Evolutionary conservation across 2,797 vertebrate genomes (phyloP), one percentile per base, ranked within the genome.

Genomic region (Crocidura indochinensis): DNA sequence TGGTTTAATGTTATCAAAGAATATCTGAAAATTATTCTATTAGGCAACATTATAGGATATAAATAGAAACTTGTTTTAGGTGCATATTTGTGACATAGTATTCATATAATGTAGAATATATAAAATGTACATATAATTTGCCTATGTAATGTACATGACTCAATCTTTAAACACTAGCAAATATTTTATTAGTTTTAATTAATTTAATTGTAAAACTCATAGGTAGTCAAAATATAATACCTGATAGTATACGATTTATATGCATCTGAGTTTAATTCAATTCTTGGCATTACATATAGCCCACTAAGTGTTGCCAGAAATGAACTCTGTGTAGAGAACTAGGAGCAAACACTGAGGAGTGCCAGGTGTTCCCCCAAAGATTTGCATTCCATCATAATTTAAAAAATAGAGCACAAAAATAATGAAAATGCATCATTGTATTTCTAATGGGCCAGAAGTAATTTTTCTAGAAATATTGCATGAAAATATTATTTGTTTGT

Each of bases 151-250:
- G 1, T 79, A 69, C 29, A 76, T 77, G 5, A 73, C 31, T 15
- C 12, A 94, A 46, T 65, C 56, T 17, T 10, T 1, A 10, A 83
- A 84, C 6, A 83, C 8, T 38, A 15, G 78, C 44, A 26, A 81
- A 64, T 87, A 29, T 47, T 87, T 90, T 91, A 3, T 0, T 5
- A 88, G 1, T 12, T 64, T 14, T 95, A 79, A 64, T 80, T 56
- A 62, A 27, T 2, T 76, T 77, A 83, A 74, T 76, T 93, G 46
- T 51, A 4, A 89, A 44, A 76, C 26, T 69, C 46, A 67, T 26
- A 81, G 17, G 15, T 94, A 22, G 51, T 84, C 24, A 80, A 24
- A 91, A 89, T 91, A 87, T 75, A 49, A 96, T 76, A 88, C 84
- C 8, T 17, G 12, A 14, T 12, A 53, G 38, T 53, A 53, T 53